These are phyloP conservation scores for Centropyge bicolor DNA, from an alignment of 2,797 vertebrate genomes.

Conservation along the genomic window DNA sequence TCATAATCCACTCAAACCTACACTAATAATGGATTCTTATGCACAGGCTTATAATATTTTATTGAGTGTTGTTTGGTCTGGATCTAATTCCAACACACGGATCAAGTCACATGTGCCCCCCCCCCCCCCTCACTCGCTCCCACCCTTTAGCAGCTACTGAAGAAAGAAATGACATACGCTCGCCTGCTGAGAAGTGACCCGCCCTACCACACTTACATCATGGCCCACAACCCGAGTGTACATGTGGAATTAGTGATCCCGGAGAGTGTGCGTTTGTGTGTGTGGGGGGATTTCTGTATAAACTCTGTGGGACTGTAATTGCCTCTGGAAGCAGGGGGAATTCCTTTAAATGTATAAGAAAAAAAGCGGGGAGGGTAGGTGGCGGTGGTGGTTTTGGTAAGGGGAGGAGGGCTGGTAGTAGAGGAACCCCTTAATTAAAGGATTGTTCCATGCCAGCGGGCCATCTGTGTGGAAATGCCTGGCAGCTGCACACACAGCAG, in stretches of 20 bases:
- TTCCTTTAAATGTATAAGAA: conserved; percentile 80
- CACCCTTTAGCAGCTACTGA: conserved; percentile 46
- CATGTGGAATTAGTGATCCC: conserved; percentile 66
- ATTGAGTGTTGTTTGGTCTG: conserved; percentile 25
- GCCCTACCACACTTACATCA: conserved; percentile 76
- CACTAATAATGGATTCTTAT: conserved; percentile 33
- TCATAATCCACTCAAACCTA: conserved; percentile 21
- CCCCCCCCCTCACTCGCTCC: background rate
- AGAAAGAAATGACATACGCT: conserved; percentile 54
- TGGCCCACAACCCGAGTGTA: conserved; percentile 56
- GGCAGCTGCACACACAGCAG: conserved; percentile 78
- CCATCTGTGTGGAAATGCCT: conserved; percentile 81
- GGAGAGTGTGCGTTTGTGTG: conserved; percentile 44
- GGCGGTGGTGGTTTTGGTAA: conserved; percentile 64
- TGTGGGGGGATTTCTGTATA: conserved; percentile 57
- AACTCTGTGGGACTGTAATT: conserved; percentile 77
- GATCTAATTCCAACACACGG: conserved; percentile 42
- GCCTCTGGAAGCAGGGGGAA: conserved; percentile 77
- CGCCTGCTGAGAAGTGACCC: conserved; percentile 55
- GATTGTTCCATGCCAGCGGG: conserved; percentile 78
- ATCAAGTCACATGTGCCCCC: conserved; percentile 41
- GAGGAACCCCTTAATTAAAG: conserved; percentile 84
- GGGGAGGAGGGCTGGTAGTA: conserved; percentile 54
- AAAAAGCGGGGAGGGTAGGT: conserved; percentile 42
- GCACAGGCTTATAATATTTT: conserved; percentile 22